phyloP scores from a whole-genome alignment of 2,113 vertebrate genomes.

The Tympanuchus pallidicinctus region DNA sequence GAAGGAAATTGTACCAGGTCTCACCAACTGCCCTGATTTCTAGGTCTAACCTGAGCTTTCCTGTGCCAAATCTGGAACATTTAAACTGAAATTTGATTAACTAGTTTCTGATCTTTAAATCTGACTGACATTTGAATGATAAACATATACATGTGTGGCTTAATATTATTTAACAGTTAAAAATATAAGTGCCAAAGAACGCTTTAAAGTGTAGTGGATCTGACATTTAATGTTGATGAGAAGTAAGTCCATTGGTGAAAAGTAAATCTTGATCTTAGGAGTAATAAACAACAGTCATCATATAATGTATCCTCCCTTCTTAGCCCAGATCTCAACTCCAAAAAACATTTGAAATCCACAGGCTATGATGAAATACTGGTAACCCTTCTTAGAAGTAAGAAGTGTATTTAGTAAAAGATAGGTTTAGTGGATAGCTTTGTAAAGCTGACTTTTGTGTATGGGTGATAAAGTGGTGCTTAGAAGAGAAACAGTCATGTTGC shows the following conservation, averaged over 20 bases:
- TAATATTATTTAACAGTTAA: neutral
- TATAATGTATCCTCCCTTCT: neutral
- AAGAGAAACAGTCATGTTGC: neutral
- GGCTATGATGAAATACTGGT: neutral
- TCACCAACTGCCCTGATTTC: neutral
- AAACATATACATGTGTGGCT: neutral
- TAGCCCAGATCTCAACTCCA: neutral
- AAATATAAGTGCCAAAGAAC: neutral
- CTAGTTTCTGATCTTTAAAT: neutral
- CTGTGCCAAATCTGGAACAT: neutral
- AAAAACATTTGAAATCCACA: neutral
- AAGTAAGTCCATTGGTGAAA: neutral
- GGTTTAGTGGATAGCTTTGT: neutral
- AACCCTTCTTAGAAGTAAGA: neutral
- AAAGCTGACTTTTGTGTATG: neutral
- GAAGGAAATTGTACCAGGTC: neutral
- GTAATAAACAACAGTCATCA: neutral
- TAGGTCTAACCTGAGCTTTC: neutral
- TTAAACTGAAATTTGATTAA: neutral
- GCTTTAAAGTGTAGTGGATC: neutral
- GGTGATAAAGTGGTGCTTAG: neutral
- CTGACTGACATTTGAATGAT: neutral
- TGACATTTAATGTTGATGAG: neutral
- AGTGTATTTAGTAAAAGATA: neutral
- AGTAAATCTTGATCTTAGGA: neutral